phyloP scores from a whole-genome alignment of 2,797 vertebrate species.

The Phrynocephalus forsythii region DNA sequence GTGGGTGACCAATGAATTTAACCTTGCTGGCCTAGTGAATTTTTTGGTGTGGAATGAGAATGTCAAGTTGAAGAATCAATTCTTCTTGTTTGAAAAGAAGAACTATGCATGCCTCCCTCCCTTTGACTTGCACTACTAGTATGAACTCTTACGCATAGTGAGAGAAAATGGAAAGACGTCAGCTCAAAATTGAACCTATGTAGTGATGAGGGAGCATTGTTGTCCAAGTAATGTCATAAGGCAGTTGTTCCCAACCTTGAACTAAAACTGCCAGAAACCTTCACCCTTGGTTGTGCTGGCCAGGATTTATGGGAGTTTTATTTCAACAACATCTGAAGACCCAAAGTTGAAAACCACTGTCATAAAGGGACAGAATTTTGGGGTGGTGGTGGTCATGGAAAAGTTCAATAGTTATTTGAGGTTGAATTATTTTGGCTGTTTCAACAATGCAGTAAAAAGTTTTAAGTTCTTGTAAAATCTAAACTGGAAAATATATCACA shows the following conservation, averaged over 20 bases:
- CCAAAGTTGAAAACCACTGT: no score
- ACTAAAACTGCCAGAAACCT: no score
- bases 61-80: neutral
- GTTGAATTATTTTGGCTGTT: neutral
- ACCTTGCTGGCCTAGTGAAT: neutral
- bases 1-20: neutral
- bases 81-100: no score
- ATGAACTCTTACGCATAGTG: neutral
- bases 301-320: no score
- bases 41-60: neutral
- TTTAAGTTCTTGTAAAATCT: neutral
- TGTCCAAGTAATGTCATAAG: neutral
- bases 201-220: neutral
- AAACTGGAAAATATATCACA: neutral
- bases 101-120: no score
- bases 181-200: neutral
- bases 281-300: no score
- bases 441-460: neutral
- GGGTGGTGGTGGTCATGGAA: neutral
- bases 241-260: no score
- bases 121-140: neutral
- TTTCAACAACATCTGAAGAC: no score
- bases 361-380: no score
- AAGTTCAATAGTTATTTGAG: neutral
- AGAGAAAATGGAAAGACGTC: neutral